Conservation (phyloP, 2,888 invertebrate species). For the Callinectes sapidus region DNA sequence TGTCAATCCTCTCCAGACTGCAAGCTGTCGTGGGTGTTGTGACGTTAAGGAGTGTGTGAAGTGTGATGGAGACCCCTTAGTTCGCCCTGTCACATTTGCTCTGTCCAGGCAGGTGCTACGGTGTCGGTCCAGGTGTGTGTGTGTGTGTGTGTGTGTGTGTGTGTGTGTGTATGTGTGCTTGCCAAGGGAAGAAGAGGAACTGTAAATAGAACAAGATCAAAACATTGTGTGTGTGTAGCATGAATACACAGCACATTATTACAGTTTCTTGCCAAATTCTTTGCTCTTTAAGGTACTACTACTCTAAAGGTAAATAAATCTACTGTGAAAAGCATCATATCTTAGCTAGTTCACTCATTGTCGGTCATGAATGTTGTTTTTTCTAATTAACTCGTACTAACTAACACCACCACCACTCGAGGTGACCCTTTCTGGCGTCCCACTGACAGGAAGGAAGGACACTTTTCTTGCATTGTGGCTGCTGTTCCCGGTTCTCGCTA, state of each 20-base stretch:
- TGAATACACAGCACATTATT: background rate
- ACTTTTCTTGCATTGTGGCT: background rate
- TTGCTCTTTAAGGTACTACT: conserved; percentile 14
- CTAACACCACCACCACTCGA: background rate
- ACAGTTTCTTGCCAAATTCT: background rate
- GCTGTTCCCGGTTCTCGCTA: background rate
- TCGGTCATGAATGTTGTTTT: background rate
- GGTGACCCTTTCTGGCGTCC: background rate
- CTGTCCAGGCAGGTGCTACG: conserved; percentile 30
- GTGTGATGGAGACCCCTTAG: background rate
- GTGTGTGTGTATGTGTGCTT: background rate
- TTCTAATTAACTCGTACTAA: background rate
- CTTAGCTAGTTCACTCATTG: conserved; percentile 8
- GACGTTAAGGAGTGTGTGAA: background rate
- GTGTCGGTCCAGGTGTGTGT: background rate
- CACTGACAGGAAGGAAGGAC: background rate
- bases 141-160: background rate
- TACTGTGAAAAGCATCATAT: conserved; percentile 6
- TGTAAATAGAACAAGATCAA: conserved; percentile 23
- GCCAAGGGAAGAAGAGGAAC: background rate
- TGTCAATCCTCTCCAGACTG: background rate
- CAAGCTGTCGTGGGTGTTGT: background rate
- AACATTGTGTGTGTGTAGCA: background rate
- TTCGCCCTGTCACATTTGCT: background rate
- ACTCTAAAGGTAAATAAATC: background rate